These are phyloP conservation scores for Sarcophaga carnaria DNA, from an alignment of 2,888 invertebrate genomes.

Conservation along the genomic window DNA sequence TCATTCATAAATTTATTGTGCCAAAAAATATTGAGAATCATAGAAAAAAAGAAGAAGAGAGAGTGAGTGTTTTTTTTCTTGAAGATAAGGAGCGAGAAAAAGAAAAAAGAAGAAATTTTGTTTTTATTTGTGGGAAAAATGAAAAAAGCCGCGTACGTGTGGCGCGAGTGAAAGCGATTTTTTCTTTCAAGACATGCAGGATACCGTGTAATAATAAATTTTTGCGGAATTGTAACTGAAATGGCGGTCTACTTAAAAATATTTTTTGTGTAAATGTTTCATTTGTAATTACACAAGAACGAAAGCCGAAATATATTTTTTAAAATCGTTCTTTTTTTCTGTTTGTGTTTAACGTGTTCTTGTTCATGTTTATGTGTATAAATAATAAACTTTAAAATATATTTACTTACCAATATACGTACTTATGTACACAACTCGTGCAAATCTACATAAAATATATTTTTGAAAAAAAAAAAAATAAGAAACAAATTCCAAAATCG, in stretches of 20 bases:
- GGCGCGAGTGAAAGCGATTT: background rate
- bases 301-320: background rate
- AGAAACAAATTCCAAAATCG: background rate
- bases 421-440: background rate
- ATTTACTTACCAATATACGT: background rate
- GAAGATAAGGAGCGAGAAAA: background rate
- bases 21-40: background rate
- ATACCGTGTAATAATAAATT: no score
- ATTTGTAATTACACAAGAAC: background rate
- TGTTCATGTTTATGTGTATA: background rate
- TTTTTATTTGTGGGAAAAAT: background rate
- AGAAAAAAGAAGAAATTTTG: background rate
- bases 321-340: background rate
- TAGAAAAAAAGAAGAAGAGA: background rate
- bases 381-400: background rate
- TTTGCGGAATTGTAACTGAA: no score
- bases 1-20: constrained; percentile 31
- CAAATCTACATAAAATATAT: constrained; percentile 2
- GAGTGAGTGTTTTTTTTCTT: background rate
- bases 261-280: constrained; percentile 3
- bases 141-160: constrained; percentile 3
- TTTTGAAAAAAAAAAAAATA: background rate
- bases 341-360: background rate
- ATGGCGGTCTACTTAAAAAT: constrained; percentile 59
- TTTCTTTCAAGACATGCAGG: constrained; percentile 7